These are phyloP conservation scores for Epirrhoe alternata DNA, from an alignment of 2,888 invertebrate genomes.

Conservation along the genomic window DNA sequence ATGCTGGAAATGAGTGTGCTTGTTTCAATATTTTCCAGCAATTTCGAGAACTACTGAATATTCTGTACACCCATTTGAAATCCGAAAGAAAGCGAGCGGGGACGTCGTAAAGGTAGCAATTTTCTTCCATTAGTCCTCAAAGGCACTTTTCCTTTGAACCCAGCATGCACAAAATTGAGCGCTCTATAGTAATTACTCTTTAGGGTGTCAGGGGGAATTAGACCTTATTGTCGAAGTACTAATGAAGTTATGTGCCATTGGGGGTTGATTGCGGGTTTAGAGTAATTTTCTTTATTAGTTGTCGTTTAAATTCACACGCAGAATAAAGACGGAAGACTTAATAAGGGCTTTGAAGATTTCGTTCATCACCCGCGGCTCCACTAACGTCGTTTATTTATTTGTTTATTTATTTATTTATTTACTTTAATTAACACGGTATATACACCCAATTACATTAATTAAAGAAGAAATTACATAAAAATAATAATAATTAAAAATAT, in stretches of 20 bases:
- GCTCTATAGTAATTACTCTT: slow-evolving; percentile 44
- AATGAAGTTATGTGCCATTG: slow-evolving; percentile 25
- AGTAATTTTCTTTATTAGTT: slow-evolving; percentile 27
- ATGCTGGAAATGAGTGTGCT: no score
- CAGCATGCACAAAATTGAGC: slow-evolving; percentile 41
- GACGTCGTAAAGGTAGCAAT: slow-evolving; percentile 31
- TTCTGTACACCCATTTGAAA: slow-evolving; percentile 15
- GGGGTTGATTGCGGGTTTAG: slow-evolving; percentile 17
- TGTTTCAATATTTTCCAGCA: slow-evolving; percentile 7
- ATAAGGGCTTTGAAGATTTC: slow-evolving; percentile 11
- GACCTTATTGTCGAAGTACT: slow-evolving; percentile 37
- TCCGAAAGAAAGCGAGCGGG: slow-evolving; percentile 27
- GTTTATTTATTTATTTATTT: no score
- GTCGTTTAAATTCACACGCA: slow-evolving; percentile 23
- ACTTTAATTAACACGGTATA: no score
- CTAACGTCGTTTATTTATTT: not conserved
- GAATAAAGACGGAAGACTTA: slow-evolving; percentile 4
- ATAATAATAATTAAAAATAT: no score
- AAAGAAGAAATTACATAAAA: no score
- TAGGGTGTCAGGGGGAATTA: slow-evolving; percentile 40
- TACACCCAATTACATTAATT: no score
- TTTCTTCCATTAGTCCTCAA: slow-evolving; percentile 39
- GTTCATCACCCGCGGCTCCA: not conserved
- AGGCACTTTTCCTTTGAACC: slow-evolving; percentile 42
- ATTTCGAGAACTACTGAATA: slow-evolving; percentile 11